Base-by-base conservation (phyloP, 2,113 vertebrate species). In the Xenopus borealis region DNA sequence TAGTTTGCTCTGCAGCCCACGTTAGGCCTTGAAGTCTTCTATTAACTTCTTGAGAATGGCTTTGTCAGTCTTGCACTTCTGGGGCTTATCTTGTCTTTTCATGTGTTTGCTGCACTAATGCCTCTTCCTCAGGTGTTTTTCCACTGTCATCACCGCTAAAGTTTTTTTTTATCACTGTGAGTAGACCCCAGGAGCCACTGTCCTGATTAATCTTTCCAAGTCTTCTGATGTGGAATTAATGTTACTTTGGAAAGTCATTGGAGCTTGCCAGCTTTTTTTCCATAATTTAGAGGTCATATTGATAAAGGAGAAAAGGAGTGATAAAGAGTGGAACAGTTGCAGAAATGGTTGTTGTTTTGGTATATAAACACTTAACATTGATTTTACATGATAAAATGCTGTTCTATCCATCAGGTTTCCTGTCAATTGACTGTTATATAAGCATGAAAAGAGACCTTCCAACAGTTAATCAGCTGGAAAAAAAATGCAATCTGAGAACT, bases 31-130 rank as follows among this genome's bases (percentile, higher is more conserved):
- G 47, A 74, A 70, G 27, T 19, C 52, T 79, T 33, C 62, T 80
- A 4, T 0, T 0, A 52, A 47, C 69, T 82, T 68, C 18, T 67
- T 0, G 0, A 18, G 68, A 86, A 69, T 9, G n/a, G 55, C 57
- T 83, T 72, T 82, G 79, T 80, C 79, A 80, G 65, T 33, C 52
- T 57, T 47, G 0, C 9, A 62, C 67, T 86, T 69, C 52, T 71
- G 33, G 53, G 17, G 69, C 52, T 71, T 62, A 66, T 69, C 78
- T 69, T 65, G 23, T 16, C 66, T 66, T 70, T 64, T 52, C 53
- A 76, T 62, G 19, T 33, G 69, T 62, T 62, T 69, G 57, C 77
- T 55, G 4, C 23, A 20, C 33, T 62, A 57, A 75, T 72, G 50
- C 59, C 66, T 67, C 44, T 18, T 19, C 2, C 64, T 63, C 33